These are phyloP conservation scores for Callosobruchus maculatus DNA, from an alignment of 2,888 invertebrate genomes.

Conservation along the genomic window DNA sequence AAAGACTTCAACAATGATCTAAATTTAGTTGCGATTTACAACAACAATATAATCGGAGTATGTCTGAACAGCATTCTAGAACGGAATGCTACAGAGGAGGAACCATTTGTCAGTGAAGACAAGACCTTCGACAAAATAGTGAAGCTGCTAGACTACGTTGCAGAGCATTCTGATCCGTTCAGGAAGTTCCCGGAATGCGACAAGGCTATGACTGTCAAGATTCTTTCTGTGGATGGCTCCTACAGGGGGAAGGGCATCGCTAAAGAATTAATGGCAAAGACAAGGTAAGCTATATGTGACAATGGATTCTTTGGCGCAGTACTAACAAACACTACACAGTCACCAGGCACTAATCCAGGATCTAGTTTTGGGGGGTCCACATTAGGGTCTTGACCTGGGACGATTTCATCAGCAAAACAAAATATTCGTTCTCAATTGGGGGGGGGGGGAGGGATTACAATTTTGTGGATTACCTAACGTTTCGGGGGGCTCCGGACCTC, in stretches of 20 bases:
- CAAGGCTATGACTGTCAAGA: conserved; percentile 59
- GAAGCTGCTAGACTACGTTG: conserved; percentile 57
- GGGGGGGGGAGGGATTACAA: no score
- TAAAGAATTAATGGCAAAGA: conserved; percentile 57
- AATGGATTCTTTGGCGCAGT: no score
- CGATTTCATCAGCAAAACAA: no score
- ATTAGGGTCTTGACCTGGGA: no score
- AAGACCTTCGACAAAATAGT: conserved; percentile 64
- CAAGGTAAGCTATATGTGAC: conserved; percentile 55
- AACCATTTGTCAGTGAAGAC: conserved; percentile 40
- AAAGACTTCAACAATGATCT: conserved; percentile 57
- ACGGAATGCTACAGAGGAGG: conserved; percentile 30
- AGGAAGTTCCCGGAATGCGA: conserved; percentile 56
- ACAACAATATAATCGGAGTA: conserved; percentile 54
- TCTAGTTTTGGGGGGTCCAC: no score
- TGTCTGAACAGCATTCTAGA: conserved; percentile 38
- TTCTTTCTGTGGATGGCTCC: conserved; percentile 62
- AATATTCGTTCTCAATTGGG: no score
- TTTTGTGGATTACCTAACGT: no score
- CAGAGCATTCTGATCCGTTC: conserved; percentile 55
- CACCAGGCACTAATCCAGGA: no score
- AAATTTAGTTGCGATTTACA: conserved; percentile 59
- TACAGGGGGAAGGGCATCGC: conserved; percentile 68
- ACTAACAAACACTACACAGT: no score
- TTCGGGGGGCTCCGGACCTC: no score